These are phyloP conservation scores for Calypte anna DNA, from an alignment of 2,113 vertebrate genomes.

Conservation along the genomic window DNA sequence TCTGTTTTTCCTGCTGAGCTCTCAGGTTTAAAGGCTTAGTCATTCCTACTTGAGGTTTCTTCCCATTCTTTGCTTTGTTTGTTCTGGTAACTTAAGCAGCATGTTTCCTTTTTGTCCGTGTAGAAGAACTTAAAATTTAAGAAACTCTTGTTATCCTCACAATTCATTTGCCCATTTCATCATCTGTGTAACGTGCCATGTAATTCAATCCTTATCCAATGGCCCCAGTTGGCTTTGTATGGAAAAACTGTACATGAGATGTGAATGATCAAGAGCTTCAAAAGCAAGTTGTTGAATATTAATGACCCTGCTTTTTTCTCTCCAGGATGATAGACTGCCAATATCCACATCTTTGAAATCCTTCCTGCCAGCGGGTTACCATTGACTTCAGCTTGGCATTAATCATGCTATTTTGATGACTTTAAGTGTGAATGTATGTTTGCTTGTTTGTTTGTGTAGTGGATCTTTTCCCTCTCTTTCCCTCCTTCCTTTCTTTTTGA, in stretches of 20 bases:
- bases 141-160: neutral
- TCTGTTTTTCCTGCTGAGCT: neutral
- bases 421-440: neutral
- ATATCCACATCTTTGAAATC: neutral
- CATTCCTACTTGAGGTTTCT: slow-evolving; percentile 2
- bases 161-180: neutral
- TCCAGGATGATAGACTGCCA: neutral
- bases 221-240: neutral
- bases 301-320: neutral
- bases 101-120: neutral
- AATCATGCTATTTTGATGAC: neutral
- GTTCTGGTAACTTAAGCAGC: slow-evolving; percentile 19
- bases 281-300: slow-evolving; percentile 19
- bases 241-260: neutral
- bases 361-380: neutral
- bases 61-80: slow-evolving; percentile 9
- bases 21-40: slow-evolving; percentile 13
- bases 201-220: neutral
- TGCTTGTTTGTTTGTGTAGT: neutral
- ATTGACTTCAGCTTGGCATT: neutral
- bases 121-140: neutral
- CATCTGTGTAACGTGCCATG: neutral
- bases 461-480: neutral
- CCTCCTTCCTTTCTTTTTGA: neutral
- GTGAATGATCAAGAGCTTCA: neutral